These are phyloP conservation scores for Megaceryle maxima DNA, from an alignment of 2,113 vertebrate genomes.

Conservation along the genomic window DNA sequence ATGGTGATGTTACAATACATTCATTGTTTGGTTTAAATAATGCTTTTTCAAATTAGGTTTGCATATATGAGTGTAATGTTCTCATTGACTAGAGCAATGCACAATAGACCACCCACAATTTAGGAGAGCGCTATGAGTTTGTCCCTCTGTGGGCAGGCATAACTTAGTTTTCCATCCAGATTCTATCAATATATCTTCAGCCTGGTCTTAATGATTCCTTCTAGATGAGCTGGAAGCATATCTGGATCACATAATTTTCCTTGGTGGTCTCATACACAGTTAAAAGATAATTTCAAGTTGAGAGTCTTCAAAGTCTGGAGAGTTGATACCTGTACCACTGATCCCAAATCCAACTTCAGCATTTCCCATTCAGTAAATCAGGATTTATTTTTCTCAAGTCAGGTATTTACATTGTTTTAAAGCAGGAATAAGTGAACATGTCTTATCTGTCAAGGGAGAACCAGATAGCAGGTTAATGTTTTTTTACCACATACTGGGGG, in stretches of 20 bases:
- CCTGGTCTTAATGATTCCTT: neutral
- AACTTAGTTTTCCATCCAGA: neutral
- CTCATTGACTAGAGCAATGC: neutral
- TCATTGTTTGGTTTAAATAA: constrained; percentile 39
- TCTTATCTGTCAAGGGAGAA: neutral
- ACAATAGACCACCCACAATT: constrained; percentile 45
- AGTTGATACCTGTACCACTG: neutral
- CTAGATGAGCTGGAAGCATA: neutral
- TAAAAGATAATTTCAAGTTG: neutral
- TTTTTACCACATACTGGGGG: neutral
- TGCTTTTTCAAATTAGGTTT: constrained; percentile 30
- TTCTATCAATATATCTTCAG: neutral
- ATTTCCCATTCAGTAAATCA: neutral
- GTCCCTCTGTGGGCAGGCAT: neutral
- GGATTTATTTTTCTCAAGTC: neutral
- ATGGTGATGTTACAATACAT: constrained; percentile 11
- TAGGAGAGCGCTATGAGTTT: neutral
- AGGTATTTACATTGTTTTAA: neutral
- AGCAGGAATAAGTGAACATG: neutral
- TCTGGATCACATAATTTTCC: neutral
- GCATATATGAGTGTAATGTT: neutral
- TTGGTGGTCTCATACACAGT: neutral
- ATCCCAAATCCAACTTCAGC: neutral
- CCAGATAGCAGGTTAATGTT: neutral
- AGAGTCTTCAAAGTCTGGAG: neutral